A percentile compares a stretch with the other conserved stretches of the same genome.
Evolutionary conservation across 2,888 invertebrate species (phyloP).

Genomic region (Standfussiana lucernea): DNA sequence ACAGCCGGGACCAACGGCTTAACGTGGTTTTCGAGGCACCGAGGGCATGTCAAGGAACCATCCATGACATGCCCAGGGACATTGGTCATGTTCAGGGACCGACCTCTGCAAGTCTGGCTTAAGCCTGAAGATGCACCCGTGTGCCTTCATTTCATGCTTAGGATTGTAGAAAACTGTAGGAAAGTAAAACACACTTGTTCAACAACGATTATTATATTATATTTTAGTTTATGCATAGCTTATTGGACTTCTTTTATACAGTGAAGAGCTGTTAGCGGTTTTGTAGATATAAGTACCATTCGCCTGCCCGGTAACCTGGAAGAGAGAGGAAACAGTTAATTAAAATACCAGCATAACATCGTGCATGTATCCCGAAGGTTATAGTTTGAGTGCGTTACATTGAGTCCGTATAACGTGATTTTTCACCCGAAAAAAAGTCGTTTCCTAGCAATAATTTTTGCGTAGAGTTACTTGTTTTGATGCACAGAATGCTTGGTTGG

Average conservation of each 20-base stretch:
- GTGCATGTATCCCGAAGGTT: neutral
- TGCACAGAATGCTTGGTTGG: too few species aligned
- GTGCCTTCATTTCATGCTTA: neutral
- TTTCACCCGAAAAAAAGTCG: too few species aligned
- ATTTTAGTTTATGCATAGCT: neutral
- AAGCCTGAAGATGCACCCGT: neutral
- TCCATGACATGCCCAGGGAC: too few species aligned
- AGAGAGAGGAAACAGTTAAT: neutral
- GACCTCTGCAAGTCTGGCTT: neutral
- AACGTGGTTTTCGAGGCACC: neutral
- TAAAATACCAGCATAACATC: neutral
- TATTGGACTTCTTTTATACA: neutral
- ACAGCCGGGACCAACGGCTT: neutral
- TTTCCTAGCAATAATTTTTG: too few species aligned
- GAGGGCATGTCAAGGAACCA: neutral
- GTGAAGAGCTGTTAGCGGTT: slow-evolving; percentile 14
- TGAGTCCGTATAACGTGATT: too few species aligned
- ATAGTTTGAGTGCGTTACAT: too few species aligned
- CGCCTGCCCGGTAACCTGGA: slow-evolving; percentile 32
- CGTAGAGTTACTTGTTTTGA: too few species aligned
- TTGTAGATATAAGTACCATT: slow-evolving; percentile 45
- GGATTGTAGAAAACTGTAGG: neutral
- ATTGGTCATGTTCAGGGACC: neutral
- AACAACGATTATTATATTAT: slow-evolving; percentile 2
- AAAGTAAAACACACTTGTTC: slow-evolving; percentile 26